A percentile compares a stretch with the other conserved stretches of the same genome.
Evolutionary conservation across 2,113 vertebrate genomes (phyloP).

Genomic region (human (Homo sapiens)): GRCh38 chr2:74742001-74742500

Average conservation of each 20-base stretch:
- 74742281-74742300: no score
- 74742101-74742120: neutral
- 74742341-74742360: no score
- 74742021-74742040: neutral
- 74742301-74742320: no score
- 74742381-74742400: no score
- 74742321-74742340: no score
- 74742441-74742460: no score
- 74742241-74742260: no score
- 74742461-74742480: neutral
- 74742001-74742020: neutral
- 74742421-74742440: no score
- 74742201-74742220: neutral
- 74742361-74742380: no score
- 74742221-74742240: no score
- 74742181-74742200: neutral
- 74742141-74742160: neutral
- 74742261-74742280: no score
- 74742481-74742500: neutral
- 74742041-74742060: neutral
- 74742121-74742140: slow-evolving; percentile 16
- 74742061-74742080: neutral
- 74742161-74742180: neutral
- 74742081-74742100: neutral
- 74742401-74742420: no score